Base-by-base conservation (phyloP, 1,140 invertebrate species). In the Coenobita brevimanus region DNA sequence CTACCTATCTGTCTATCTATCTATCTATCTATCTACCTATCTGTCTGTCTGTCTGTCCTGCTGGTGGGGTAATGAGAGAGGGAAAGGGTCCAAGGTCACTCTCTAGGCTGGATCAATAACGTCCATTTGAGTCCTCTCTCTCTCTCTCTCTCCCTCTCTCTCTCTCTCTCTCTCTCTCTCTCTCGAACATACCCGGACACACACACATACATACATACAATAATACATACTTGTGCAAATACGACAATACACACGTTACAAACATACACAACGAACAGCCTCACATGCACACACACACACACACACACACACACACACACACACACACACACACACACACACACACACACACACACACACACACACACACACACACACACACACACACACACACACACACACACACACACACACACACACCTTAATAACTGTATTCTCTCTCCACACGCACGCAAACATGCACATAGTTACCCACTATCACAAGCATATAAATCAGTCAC, bases 361-460 rank as follows among this genome's bases (percentile, higher is more conserved):
- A 78, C 30, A 78, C 30, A 78, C 24, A 78, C 30, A 78, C 30
- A 78, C 30, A 78, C 30, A 78, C 30, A 78, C 30, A 78, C 30
- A 78, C 30, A 79, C 46, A 85, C 46, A 69, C 50, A 76, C 21
- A 76, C 46, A 79, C 71, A 85, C 41, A 85, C 69, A 82, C 62
- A 82, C 46, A 82, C 38, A 82, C 57, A 75, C 46, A 78, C 46
- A 78, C 46, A 78, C 75, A 78, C 46, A 78, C 46, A 78, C n/a
- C n/a, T n/a, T n/a, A n/a, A n/a, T n/a, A n/a, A n/a, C n/a, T n/a
- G n/a, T n/a, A n/a, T n/a, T n/a, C n/a, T n/a, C n/a, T n/a, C n/a
- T n/a, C n/a, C n/a, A n/a, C n/a, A n/a, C n/a, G n/a, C n/a, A n/a
- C n/a, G n/a, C n/a, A n/a, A n/a, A n/a, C n/a, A n/a, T n/a, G n/a